Percentiles rank a stretch among this genome's conserved stretches.
Conservation (phyloP, 23 tunicate species). For the Diplosoma virens region DNA sequence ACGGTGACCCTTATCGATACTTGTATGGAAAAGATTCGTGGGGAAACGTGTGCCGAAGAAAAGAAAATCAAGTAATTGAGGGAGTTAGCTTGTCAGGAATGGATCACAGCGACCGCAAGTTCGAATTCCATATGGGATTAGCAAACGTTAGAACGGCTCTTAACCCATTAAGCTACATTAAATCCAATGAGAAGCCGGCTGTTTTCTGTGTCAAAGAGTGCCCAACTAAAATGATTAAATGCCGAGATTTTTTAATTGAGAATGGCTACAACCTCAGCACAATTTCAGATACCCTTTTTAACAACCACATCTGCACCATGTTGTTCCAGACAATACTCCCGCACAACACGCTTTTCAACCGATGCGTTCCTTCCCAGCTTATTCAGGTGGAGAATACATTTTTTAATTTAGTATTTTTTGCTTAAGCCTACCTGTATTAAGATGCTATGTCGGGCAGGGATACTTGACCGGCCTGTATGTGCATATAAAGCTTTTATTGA, state of each 20-base stretch:
- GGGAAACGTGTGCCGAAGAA: slow-evolving; percentile 85
- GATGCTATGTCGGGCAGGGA: too few species aligned
- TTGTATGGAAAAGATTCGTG: slow-evolving; percentile 75
- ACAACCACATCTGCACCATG: slow-evolving; percentile 58
- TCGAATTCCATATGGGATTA: slow-evolving; percentile 49
- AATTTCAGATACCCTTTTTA: slow-evolving; percentile 1
- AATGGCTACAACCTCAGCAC: slow-evolving; percentile 54
- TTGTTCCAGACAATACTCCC: slow-evolving; percentile 38
- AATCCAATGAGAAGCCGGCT: slow-evolving; percentile 15
- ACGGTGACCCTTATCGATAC: slow-evolving; percentile 70
- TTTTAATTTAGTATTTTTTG: too few species aligned
- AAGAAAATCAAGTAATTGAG: slow-evolving; percentile 8
- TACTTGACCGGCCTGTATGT: too few species aligned
- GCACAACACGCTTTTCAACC: slow-evolving; percentile 46
- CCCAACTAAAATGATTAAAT: slow-evolving; percentile 42
- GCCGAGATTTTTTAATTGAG: slow-evolving; percentile 40
- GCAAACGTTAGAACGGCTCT: slow-evolving; percentile 36
- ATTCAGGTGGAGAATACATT: slow-evolving; percentile 36
- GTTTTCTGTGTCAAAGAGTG: slow-evolving; percentile 71
- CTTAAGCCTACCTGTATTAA: too few species aligned
- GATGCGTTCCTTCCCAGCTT: slow-evolving; percentile 67
- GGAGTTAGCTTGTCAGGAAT: slow-evolving; percentile 51
- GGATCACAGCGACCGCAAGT: slow-evolving; percentile 41
- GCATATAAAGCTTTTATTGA: too few species aligned
- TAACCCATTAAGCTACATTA: slow-evolving; percentile 21